phyloP scores from a whole-genome alignment of 2,888 invertebrate species.

The Chouioia cunea region DNA sequence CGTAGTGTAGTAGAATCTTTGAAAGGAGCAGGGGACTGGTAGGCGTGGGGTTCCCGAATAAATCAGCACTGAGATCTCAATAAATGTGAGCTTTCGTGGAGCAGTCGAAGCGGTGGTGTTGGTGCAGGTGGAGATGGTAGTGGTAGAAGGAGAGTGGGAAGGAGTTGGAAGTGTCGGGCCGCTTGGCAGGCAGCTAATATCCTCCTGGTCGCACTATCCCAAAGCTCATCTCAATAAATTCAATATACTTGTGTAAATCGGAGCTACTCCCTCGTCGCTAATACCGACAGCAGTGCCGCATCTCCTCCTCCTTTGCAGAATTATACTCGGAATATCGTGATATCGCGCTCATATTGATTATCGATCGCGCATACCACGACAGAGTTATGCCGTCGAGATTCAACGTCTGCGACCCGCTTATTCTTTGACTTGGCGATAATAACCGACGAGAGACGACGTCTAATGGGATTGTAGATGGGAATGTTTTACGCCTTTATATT shows the following conservation, averaged over 20 bases:
- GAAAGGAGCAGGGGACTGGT: not conserved
- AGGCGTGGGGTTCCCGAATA: constrained; percentile 53
- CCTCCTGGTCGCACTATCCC: constrained; percentile 68
- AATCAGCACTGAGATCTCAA: constrained; percentile 66
- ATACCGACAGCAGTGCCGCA: constrained; percentile 59
- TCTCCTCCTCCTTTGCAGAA: constrained; percentile 42
- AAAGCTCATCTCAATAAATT: constrained; percentile 69
- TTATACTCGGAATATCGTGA: constrained; percentile 39
- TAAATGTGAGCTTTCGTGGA: constrained; percentile 59
- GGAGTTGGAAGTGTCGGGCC: constrained; percentile 58
- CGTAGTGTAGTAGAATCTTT: constrained; percentile 26
- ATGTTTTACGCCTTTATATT: too few relatives aligned
- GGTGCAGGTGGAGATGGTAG: too few relatives aligned
- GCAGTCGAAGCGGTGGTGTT: constrained; percentile 15
- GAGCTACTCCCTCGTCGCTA: constrained; percentile 50
- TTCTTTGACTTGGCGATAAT: constrained; percentile 1
- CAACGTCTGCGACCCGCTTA: constrained; percentile 5
- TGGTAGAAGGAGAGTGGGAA: constrained; percentile 37
- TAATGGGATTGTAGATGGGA: too few relatives aligned
- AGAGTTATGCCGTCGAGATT: too few relatives aligned
- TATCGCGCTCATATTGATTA: constrained; percentile 43
- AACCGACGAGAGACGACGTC: constrained; percentile 5
- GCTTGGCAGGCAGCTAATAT: constrained; percentile 68
- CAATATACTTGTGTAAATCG: constrained; percentile 69
- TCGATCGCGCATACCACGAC: constrained; percentile 31